A percentile compares a stretch with the other conserved stretches of the same genome.
These are phyloP conservation scores for Sebastes kiyomatsui DNA, from an alignment of 2,797 vertebrate species.

Conservation along the genomic window DNA sequence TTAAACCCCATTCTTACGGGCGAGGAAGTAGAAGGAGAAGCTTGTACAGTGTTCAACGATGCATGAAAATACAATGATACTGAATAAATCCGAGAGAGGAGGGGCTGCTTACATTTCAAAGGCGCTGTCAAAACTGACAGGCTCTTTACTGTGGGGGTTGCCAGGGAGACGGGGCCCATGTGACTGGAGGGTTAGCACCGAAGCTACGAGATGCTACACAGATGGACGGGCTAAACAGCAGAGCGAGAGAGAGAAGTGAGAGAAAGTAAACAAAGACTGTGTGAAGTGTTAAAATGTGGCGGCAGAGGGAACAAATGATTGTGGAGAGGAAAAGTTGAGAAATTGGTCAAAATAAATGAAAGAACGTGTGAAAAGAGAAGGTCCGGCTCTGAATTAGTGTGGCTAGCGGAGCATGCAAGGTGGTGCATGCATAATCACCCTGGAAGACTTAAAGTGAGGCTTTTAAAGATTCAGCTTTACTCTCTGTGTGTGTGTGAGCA, in stretches of 20 bases:
- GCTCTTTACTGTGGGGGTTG: conserved; percentile 52
- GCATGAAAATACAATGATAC: conserved; percentile 51
- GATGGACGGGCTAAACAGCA: conserved; percentile 17
- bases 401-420: conserved; percentile 56
- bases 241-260: background rate
- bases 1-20: conserved; percentile 8
- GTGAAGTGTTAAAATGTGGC: conserved; percentile 3
- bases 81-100: conserved; percentile 40
- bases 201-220: conserved; percentile 39
- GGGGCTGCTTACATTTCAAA: conserved; percentile 51
- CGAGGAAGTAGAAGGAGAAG: conserved; percentile 7
- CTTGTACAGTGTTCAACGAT: conserved; percentile 32
- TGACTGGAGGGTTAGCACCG: conserved; percentile 11
- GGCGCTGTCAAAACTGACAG: conserved; percentile 66
- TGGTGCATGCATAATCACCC: conserved; percentile 75
- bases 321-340: background rate
- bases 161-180: conserved; percentile 45
- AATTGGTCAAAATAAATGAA: conserved; percentile 21
- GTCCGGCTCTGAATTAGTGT: conserved; percentile 48
- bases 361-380: conserved; percentile 49
- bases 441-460: conserved; percentile 64
- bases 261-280: conserved; percentile 24
- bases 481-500: conserved; percentile 35
- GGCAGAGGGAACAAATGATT: background rate
- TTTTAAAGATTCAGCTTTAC: conserved; percentile 58